A percentile compares a stretch with the other conserved stretches of the same genome.
Evolutionary conservation across 1,140 invertebrate genomes (phyloP).

Genomic region (Oncopeltus fasciatus): DNA sequence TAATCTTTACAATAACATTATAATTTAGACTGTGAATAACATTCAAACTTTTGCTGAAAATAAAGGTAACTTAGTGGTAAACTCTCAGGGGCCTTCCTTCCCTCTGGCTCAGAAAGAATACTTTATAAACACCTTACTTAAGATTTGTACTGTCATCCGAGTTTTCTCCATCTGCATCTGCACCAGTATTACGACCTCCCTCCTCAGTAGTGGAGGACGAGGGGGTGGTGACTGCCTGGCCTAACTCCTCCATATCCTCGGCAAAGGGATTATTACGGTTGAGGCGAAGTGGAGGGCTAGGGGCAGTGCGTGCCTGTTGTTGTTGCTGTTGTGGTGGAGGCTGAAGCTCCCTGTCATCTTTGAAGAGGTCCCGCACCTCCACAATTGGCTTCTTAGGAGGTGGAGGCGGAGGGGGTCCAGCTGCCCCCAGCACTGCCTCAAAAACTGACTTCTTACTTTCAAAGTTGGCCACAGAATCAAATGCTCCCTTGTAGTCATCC

Average conservation of each 20-base stretch:
- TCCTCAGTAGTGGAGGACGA: slow-evolving; percentile 7
- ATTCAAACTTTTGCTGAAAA: too few relatives aligned
- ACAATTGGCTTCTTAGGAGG: not conserved
- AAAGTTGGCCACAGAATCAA: slow-evolving; percentile 19
- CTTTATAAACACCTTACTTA: not conserved
- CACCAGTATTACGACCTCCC: not conserved
- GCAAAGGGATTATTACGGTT: slow-evolving; percentile 18
- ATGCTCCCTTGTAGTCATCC: slow-evolving; percentile 14
- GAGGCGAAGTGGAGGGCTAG: not conserved
- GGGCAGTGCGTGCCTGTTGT: too few relatives aligned
- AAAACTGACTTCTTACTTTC: slow-evolving; percentile 19
- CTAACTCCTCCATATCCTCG: slow-evolving; percentile 18
- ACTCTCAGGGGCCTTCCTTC: too few relatives aligned
- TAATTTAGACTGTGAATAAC: too few relatives aligned
- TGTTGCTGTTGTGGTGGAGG: not conserved
- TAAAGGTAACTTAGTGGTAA: too few relatives aligned
- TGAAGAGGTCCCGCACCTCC: not conserved
- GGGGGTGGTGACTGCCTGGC: not conserved
- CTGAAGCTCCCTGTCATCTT: not conserved
- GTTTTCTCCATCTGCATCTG: slow-evolving; percentile 15
- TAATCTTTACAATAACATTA: too few relatives aligned
- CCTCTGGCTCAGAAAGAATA: too few relatives aligned
- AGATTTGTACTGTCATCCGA: slow-evolving; percentile 10
- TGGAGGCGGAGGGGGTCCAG: not conserved
- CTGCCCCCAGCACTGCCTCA: not conserved